Percentiles rank a stretch among this genome's conserved stretches.
Conservation (phyloP, 2,113 vertebrate genomes). For the Hippocampus mohnikei region DNA sequence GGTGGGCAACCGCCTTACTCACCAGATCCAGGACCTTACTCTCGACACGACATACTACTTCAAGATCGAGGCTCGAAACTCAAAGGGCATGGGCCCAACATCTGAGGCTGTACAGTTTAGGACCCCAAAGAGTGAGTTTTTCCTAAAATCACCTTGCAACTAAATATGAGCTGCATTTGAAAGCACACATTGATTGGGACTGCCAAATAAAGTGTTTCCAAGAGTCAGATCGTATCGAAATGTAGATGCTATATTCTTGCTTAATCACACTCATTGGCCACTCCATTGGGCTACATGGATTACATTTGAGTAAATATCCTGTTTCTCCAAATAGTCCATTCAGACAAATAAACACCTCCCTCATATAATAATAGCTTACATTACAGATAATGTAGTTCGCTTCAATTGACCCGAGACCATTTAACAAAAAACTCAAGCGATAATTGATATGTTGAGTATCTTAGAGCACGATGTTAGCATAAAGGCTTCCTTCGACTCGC, state of each 20-base stretch:
- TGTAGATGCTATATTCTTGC: background rate
- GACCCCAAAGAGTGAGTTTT: conserved; percentile 87
- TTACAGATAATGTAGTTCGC: too few relatives aligned
- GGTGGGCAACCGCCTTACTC: conserved; percentile 91
- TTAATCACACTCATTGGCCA: background rate
- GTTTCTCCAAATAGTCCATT: background rate
- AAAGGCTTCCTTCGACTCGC: too few relatives aligned
- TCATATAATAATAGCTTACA: too few relatives aligned
- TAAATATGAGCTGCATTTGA: background rate
- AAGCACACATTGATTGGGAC: background rate
- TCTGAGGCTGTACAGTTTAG: conserved; percentile 95
- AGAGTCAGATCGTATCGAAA: background rate
- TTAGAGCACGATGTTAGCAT: too few relatives aligned
- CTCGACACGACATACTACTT: conserved; percentile 97
- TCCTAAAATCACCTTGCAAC: background rate
- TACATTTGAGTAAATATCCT: background rate
- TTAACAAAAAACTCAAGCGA: too few relatives aligned
- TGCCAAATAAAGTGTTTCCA: background rate
- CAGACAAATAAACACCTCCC: too few relatives aligned
- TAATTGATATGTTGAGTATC: too few relatives aligned
- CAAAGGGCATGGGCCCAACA: conserved; percentile 98
- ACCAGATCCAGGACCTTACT: conserved; percentile 96
- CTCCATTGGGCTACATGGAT: background rate
- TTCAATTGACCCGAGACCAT: too few relatives aligned
- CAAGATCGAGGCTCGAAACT: conserved; percentile 97